These are phyloP conservation scores for Caenorhabditis briggsae DNA, from an alignment of 1,140 invertebrate genomes.

Conservation along the genomic window DNA sequence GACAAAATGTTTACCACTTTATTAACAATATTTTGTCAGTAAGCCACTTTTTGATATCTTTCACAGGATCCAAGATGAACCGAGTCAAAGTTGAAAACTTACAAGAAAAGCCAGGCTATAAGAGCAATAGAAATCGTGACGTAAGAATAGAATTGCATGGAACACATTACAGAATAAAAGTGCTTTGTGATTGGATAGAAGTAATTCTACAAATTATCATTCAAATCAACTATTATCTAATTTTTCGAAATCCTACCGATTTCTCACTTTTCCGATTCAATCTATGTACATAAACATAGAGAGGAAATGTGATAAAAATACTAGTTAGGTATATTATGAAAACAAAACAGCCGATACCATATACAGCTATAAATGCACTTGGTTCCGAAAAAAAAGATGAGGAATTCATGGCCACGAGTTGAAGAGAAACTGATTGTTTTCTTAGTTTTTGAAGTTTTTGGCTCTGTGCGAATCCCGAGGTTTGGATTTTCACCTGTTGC, in stretches of 20 bases:
- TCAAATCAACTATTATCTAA: not conserved
- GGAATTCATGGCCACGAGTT: not conserved
- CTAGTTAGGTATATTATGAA: not conserved
- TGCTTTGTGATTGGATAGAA: constrained; percentile 10
- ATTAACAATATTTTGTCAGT: no score
- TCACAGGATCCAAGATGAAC: no score
- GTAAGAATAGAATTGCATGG: constrained; percentile 8
- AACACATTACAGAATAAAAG: constrained; percentile 30
- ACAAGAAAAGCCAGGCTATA: constrained; percentile 5
- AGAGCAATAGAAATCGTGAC: not conserved
- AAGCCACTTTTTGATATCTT: no score
- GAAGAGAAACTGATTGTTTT: no score
- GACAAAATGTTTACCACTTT: no score
- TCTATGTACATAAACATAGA: constrained; percentile 13
- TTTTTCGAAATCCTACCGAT: not conserved
- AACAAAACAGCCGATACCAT: not conserved
- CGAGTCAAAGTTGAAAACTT: not conserved
- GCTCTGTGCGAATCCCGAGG: no score
- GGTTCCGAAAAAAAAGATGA: not conserved
- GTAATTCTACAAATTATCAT: not conserved
- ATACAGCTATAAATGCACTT: not conserved
- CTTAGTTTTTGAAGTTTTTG: no score
- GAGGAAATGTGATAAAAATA: constrained; percentile 14
- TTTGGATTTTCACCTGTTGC: not conserved
- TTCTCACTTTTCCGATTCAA: constrained; percentile 18